A percentile compares a stretch with the other conserved stretches of the same genome.
Evolutionary conservation across 2,888 invertebrate species (phyloP).

Genomic region (Melinopterus prodromus): DNA sequence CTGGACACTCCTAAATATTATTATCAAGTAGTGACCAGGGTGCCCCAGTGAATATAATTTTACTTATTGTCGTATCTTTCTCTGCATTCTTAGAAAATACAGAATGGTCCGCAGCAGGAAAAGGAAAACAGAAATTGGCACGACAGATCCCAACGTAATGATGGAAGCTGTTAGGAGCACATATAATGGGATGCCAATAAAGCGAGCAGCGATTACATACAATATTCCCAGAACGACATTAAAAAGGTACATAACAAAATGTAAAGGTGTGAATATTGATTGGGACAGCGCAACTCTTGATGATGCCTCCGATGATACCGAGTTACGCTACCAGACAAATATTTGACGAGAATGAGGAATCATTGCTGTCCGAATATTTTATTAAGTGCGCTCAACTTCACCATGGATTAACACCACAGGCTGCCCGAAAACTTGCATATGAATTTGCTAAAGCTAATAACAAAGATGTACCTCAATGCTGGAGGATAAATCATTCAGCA

Average conservation of each 20-base stretch:
- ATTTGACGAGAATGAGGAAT: not conserved
- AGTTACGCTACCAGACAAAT: not conserved
- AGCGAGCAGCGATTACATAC: not conserved
- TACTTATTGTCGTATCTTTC: too few relatives aligned
- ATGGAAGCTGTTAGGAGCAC: too few relatives aligned
- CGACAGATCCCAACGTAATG: too few relatives aligned
- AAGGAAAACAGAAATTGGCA: too few relatives aligned
- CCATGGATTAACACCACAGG: conserved; percentile 14
- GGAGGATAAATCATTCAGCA: not conserved
- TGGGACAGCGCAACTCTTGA: not conserved
- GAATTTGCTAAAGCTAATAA: conserved; percentile 23
- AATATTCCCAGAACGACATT: not conserved
- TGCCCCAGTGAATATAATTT: too few relatives aligned
- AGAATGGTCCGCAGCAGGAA: too few relatives aligned
- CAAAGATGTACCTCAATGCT: not conserved
- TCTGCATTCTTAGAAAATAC: too few relatives aligned
- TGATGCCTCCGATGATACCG: not conserved
- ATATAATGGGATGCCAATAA: not conserved
- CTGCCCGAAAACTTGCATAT: conserved; percentile 27
- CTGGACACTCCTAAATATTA: too few relatives aligned
- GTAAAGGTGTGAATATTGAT: not conserved
- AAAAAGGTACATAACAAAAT: not conserved
- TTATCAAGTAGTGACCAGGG: too few relatives aligned
- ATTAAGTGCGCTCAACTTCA: conserved; percentile 15
- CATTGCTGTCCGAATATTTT: conserved; percentile 10